Base-by-base conservation (phyloP, 2,113 vertebrate species). In the Pungitius pungitius region DNA sequence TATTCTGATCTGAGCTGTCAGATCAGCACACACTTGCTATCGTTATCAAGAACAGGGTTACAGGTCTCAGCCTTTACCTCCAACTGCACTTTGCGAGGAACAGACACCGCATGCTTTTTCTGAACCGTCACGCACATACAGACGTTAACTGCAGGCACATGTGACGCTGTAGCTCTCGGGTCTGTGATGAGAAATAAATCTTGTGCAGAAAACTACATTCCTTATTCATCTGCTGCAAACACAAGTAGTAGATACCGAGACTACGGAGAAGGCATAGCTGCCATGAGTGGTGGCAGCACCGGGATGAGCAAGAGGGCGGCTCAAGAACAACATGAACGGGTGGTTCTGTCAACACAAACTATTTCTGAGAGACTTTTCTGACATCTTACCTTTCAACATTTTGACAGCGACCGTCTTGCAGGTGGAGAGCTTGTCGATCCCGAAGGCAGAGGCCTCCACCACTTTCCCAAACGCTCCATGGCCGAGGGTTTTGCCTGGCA, bases 391-490 rank as follows among this genome's bases (percentile, higher is more conserved):
- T 96, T 98, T 98, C 51, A 98, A 94, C 96, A 98, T 98, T 95
- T 98, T 98, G 85, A 98, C 96, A 20, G 97, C 97, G 76, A 97
- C 97, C 10, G 95, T 98, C 94, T 98, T 98, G 94, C 96, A 98
- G 78, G 96, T 98, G 45, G 96, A 98, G 77, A 96, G 93, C 90
- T 96, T 98, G 93, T 97, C 96, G 68, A 97, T 98, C 82, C 96
- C 96, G 90, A 98, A 98, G 67, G 96, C 96, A 84, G 96, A 96
- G 2, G 96, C 97, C 54, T 98, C 97, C 87, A 97, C 95, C 87
- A 98, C 97, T 88, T 97, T 98, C 62, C 96, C 96, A 90, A 98
- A 98, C 83, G 97, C 97, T 83, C 96, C 96, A 52, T 96, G 96
- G 84, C 97, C 96, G 66, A 98, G 93, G 55, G 95, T 97, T 95